phyloP scores from a whole-genome alignment of 1,140 invertebrate species.

The Drosophila grimshawi region DNA sequence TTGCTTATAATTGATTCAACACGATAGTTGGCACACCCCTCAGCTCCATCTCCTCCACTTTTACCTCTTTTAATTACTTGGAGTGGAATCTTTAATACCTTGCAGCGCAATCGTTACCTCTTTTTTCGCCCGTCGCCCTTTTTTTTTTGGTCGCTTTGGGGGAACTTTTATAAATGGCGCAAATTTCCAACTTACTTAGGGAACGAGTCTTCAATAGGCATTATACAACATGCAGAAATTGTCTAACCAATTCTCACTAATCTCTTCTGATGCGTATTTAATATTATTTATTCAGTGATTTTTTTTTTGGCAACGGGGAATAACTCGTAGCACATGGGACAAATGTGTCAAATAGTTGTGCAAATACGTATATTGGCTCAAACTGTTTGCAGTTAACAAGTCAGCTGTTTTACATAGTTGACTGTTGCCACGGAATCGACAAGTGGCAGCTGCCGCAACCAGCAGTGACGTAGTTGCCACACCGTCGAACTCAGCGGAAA shows the following conservation, averaged over 20 bases:
- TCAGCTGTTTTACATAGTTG: background rate
- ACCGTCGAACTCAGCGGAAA: constrained; percentile 21
- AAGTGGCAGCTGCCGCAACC: constrained; percentile 11
- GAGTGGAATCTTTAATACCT: background rate
- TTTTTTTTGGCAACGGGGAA: constrained; percentile 42
- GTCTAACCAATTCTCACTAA: constrained; percentile 14
- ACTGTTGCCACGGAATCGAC: constrained; percentile 2
- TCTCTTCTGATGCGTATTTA: background rate
- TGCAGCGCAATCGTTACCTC: background rate
- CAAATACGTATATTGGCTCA: constrained; percentile 53
- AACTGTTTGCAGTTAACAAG: constrained; percentile 39
- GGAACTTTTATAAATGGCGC: constrained; percentile 41
- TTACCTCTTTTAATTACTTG: background rate
- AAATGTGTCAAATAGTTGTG: constrained; percentile 57
- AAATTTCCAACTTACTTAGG: constrained; percentile 10
- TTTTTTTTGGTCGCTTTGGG: constrained; percentile 29
- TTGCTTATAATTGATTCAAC: constrained; percentile 19
- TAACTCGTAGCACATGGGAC: constrained; percentile 36
- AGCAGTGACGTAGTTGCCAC: constrained; percentile 34
- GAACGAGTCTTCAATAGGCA: constrained; percentile 15
- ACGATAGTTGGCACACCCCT: background rate
- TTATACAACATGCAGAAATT: constrained; percentile 12
- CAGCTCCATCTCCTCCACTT: constrained; percentile 1
- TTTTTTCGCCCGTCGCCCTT: background rate
- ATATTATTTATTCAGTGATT: constrained; percentile 1